phyloP scores from a whole-genome alignment of 2,888 invertebrate genomes.

The Fragum fragum region DNA sequence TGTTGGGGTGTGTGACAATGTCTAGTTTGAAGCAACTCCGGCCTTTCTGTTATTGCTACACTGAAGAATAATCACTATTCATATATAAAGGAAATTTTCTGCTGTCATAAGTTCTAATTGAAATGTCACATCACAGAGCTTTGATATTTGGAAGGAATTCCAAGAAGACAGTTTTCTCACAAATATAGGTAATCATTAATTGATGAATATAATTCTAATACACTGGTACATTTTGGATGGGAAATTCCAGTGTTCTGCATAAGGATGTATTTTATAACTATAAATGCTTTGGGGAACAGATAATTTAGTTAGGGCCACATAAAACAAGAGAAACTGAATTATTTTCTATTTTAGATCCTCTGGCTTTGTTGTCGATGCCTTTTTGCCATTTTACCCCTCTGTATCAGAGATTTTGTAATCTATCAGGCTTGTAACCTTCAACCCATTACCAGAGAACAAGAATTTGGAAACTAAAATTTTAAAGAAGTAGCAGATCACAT shows the following conservation, averaged over 20 bases:
- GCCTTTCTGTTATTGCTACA: too few species aligned
- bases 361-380: not conserved
- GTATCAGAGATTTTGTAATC: not conserved
- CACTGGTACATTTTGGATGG: too few species aligned
- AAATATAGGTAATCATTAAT: too few species aligned
- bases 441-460: not conserved
- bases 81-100: not conserved
- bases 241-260: not conserved
- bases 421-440: not conserved
- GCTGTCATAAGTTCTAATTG: constrained; percentile 12
- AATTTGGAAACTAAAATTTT: too few species aligned
- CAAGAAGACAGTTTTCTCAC: too few species aligned
- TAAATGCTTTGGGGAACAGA: constrained; percentile 4
- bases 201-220: too few species aligned
- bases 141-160: not conserved
- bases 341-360: constrained; percentile 9
- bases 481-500: too few species aligned
- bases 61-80: too few species aligned
- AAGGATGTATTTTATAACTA: constrained; percentile 5
- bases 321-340: constrained; percentile 27
- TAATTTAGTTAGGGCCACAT: constrained; percentile 15
- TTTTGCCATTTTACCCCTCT: not conserved
- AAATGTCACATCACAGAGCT: not conserved
- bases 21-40: too few species aligned
- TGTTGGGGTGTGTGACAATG: too few species aligned